These are phyloP conservation scores for Luidia sarsii DNA, from an alignment of 53 echinoderm and acorn worm species.

Conservation along the genomic window DNA sequence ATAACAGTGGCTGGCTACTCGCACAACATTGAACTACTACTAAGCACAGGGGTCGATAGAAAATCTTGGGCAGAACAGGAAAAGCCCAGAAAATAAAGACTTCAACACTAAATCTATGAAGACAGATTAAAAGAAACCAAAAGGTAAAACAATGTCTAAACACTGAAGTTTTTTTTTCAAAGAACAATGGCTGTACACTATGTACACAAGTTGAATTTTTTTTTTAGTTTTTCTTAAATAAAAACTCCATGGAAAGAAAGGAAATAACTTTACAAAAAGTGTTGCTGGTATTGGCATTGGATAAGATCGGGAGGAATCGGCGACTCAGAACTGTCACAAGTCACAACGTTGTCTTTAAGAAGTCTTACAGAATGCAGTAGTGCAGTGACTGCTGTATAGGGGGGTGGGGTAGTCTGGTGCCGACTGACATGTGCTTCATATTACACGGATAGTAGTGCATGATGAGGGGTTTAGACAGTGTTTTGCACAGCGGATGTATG, in stretches of 20 bases:
- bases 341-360: no score
- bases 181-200: constrained; percentile 43
- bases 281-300: no score
- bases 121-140: constrained; percentile 5
- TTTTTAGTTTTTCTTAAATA: constrained; percentile 10
- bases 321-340: no score
- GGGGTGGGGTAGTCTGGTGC: no score
- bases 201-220: constrained; percentile 30
- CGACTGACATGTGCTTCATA: no score
- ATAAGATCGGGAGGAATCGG: no score
- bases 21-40: constrained; percentile 20
- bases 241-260: background rate
- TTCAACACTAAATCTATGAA: background rate
- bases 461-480: no score
- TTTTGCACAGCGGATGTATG: no score
- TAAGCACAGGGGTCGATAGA: constrained; percentile 18
- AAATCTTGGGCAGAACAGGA: background rate
- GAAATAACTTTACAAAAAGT: background rate
- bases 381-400: no score
- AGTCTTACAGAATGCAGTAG: no score
- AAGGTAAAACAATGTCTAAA: background rate
- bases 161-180: no score
- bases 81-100: constrained; percentile 2
- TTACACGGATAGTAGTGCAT: no score
- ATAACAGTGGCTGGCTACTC: background rate